These are phyloP conservation scores for Manis crassicaudata DNA, from an alignment of 2,797 vertebrate genomes.

Conservation along the genomic window DNA sequence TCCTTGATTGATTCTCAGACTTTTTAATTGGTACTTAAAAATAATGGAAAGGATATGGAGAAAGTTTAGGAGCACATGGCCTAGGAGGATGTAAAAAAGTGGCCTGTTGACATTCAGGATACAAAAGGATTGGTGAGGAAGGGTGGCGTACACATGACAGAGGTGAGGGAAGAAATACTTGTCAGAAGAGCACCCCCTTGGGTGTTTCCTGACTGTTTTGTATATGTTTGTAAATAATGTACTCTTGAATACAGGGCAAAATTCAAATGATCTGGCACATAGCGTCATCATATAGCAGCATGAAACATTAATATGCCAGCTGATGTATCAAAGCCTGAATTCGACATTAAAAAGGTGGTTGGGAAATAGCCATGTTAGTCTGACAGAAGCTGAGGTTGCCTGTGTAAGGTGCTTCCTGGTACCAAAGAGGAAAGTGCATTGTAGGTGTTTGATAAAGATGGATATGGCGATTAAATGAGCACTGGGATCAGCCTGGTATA, in stretches of 20 bases:
- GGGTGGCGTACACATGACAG: neutral
- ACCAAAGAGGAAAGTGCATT: neutral
- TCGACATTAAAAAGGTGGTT: neutral
- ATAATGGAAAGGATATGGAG: neutral
- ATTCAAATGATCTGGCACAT: neutral
- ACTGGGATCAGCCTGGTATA: neutral
- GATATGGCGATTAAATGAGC: neutral
- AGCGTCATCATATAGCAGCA: neutral
- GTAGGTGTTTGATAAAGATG: neutral
- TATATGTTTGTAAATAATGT: neutral
- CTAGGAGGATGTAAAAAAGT: neutral
- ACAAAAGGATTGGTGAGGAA: neutral
- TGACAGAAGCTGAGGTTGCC: neutral
- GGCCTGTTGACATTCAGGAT: neutral
- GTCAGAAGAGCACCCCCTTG: neutral
- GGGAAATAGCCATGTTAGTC: neutral
- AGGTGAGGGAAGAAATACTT: too few species aligned
- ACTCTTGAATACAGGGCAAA: neutral
- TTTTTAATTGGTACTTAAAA: constrained; percentile 27
- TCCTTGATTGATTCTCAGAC: neutral
- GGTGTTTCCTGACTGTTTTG: neutral
- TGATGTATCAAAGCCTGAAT: neutral
- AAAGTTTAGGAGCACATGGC: neutral
- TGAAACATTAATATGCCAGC: neutral
- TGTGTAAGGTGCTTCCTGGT: neutral